Conservation (phyloP, 2,888 invertebrate genomes). For the Agrochola lota region DNA sequence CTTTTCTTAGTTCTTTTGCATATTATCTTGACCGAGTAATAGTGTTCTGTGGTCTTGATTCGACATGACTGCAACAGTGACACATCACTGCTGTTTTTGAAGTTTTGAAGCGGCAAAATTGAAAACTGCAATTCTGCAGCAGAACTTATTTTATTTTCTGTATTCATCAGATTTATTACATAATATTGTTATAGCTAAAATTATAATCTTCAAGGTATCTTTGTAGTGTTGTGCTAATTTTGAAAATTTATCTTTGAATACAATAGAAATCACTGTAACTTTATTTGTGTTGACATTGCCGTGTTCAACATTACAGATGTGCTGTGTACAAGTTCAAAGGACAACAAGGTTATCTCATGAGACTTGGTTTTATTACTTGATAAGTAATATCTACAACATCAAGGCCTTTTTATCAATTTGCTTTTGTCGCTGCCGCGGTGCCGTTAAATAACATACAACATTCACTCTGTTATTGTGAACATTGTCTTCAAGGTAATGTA, state of each 20-base stretch:
- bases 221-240: not conserved
- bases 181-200: not conserved
- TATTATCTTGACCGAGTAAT: too few species aligned
- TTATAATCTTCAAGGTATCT: not conserved
- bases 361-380: conserved; percentile 44
- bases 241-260: not conserved
- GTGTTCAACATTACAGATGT: conserved; percentile 16
- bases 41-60: too few species aligned
- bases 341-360: conserved; percentile 60
- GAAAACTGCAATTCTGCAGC: conserved; percentile 8
- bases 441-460: conserved; percentile 37
- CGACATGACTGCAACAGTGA: too few species aligned
- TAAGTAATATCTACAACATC: conserved; percentile 40
- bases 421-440: conserved; percentile 20
- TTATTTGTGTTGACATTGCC: conserved; percentile 16
- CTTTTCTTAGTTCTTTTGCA: too few species aligned
- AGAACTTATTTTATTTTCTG: not conserved
- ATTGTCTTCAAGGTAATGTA: conserved; percentile 31
- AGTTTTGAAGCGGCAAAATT: conserved; percentile 26
- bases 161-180: not conserved
- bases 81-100: not conserved
- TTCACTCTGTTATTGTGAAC: conserved; percentile 24
- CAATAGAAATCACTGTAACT: not conserved
- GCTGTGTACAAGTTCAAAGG: conserved; percentile 54
- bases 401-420: conserved; percentile 58